These are phyloP conservation scores for Halcyon chelicuti DNA, from an alignment of 2,797 vertebrate species.

Conservation along the genomic window DNA sequence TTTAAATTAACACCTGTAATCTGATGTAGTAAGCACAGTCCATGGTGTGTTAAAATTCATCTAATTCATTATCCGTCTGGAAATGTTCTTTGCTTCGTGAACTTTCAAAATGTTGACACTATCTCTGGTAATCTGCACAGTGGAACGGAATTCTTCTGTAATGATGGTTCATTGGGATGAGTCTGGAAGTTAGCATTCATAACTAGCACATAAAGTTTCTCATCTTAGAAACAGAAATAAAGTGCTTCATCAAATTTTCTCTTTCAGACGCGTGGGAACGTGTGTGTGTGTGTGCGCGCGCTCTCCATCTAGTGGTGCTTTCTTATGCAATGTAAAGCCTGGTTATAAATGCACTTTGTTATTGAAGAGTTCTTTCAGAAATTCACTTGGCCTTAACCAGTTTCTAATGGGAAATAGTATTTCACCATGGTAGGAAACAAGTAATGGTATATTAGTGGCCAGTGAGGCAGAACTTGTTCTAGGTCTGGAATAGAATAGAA, in stretches of 20 bases:
- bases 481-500: background rate
- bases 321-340: background rate
- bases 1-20: background rate
- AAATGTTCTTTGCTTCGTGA: background rate
- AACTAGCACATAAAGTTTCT: background rate
- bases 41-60: background rate
- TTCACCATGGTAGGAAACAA: background rate
- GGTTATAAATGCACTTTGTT: background rate
- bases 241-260: background rate
- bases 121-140: background rate
- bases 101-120: background rate
- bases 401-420: background rate
- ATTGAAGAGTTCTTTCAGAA: background rate
- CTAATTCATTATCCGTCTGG: background rate
- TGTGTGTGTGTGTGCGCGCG: background rate
- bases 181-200: background rate
- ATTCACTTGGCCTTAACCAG: background rate
- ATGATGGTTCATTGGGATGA: background rate
- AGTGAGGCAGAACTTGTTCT: background rate
- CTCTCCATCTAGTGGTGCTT: slow-evolving; percentile 28
- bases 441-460: background rate
- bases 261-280: background rate
- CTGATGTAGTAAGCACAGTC: background rate
- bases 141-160: background rate
- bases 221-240: background rate